These are phyloP conservation scores for Tuberolachnus salignus DNA, from an alignment of 2,888 invertebrate species.

Conservation along the genomic window DNA sequence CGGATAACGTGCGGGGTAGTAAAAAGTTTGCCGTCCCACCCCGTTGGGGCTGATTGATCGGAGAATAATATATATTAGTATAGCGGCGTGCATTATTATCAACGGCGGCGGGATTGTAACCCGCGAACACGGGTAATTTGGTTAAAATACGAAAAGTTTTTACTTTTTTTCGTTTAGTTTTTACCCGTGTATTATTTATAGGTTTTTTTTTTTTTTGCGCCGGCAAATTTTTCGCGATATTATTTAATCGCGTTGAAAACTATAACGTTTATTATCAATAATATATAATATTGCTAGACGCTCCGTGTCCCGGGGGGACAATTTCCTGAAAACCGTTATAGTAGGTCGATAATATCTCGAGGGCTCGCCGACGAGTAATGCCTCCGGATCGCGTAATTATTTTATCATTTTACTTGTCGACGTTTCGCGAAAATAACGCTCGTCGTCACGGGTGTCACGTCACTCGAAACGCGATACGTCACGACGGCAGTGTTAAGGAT, in stretches of 20 bases:
- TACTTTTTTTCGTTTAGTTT: no score
- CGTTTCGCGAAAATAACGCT: neutral
- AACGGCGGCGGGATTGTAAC: no score
- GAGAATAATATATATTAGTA: neutral
- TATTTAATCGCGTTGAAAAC: neutral
- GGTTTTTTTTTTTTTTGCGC: neutral
- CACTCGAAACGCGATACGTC: conserved; percentile 11
- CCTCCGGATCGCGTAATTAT: no score
- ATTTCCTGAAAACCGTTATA: no score
- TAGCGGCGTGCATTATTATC: no score
- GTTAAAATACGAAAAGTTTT: no score
- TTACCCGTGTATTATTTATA: no score
- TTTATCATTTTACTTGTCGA: neutral
- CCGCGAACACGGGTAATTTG: neutral
- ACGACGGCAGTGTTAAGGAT: no score
- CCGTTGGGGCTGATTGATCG: neutral
- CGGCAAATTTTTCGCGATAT: neutral
- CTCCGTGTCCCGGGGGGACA: neutral
- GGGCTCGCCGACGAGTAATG: no score
- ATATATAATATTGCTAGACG: neutral
- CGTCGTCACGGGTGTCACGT: neutral
- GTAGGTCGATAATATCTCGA: no score
- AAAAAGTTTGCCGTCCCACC: neutral
- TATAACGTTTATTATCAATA: neutral
- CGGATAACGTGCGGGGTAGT: neutral